Evolutionary conservation across 1,140 invertebrate species (phyloP), one percentile per base, ranked within the genome.

Genomic region (Pseudomyrmex concolor): DNA sequence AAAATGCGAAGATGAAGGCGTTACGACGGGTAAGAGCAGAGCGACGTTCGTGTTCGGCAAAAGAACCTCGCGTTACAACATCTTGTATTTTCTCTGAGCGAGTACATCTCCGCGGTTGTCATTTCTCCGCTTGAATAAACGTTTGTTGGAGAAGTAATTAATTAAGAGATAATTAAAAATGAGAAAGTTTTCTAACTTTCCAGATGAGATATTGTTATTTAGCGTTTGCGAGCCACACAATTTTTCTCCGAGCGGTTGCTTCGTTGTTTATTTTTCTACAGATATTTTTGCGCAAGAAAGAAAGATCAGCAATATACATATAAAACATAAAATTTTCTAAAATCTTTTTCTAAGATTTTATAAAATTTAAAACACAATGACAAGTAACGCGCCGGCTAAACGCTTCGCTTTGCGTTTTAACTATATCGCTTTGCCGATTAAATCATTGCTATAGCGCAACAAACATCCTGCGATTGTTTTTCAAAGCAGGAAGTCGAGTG

Each of bases 401-500:
- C 63, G 19, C 25, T 10, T 25, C 9, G 34, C 50, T 66, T 66
- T 25, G 17, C 64, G 50, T 12, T 66, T 54, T 50, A 48, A 78
- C 64, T 54, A 34, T 34, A 78, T 78, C 76, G 54, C 54, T 57
- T 78, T 78, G 59, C 64, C 51, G 76, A 13, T 22, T 66, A 78
- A 78, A 70, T 54, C 54, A 48, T 59, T 43, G 43, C 51, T 68
- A 57, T 15, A 17, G 66, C 76, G 76, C 19, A 17, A 15, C 51
- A 43, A 70, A 70, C 70, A 48, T 70, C 64, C 64, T 19, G 54
- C 54, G 43, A 78, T 70, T 78, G 64, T 78, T 70, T 68, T 50
- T 48, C 54, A 19, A 59, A 15, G n/a, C 64, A 48, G 51, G 51
- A 78, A 68, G 76, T 59, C 66, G 76, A 78, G 76, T 78, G 76